These are phyloP conservation scores for Festucalex cinctus DNA, from an alignment of 2,113 vertebrate genomes.

Conservation along the genomic window DNA sequence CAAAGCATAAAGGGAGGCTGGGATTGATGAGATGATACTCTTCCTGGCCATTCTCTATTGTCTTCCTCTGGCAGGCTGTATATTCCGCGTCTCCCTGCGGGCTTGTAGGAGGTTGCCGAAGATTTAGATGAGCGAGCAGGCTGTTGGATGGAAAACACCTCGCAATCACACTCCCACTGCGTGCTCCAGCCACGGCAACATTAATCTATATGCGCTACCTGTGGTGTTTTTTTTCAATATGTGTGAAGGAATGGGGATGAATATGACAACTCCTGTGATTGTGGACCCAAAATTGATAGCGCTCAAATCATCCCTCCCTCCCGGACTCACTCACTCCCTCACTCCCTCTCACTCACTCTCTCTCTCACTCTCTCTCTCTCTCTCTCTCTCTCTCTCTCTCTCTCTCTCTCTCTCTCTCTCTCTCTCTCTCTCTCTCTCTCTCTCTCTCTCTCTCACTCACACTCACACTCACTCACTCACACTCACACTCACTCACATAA, in stretches of 20 bases:
- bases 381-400: background rate
- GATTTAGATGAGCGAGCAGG: conserved; percentile 58
- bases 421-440: background rate
- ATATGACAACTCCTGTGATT: conserved; percentile 15
- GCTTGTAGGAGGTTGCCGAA: conserved; percentile 54
- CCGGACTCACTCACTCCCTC: background rate
- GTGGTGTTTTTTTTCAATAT: conserved; percentile 47
- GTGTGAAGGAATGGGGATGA: conserved; percentile 18
- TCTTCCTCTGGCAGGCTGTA: conserved; percentile 51
- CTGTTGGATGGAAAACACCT: conserved; percentile 58
- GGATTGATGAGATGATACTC: conserved; percentile 52
- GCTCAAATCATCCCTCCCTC: no score
- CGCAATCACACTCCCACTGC: conserved; percentile 59
- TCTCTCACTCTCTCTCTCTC: background rate
- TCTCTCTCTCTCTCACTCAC: no score
- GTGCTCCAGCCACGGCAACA: conserved; percentile 54
- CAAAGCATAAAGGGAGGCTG: conserved; percentile 40
- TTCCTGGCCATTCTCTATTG: conserved; percentile 53
- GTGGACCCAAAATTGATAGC: conserved; percentile 21
- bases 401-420: background rate
- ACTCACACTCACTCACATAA: background rate
- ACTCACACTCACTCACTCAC: background rate
- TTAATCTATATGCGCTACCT: conserved; percentile 58
- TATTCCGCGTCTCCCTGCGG: conserved; percentile 44
- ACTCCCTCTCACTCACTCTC: no score